Percentiles rank a stretch among this genome's conserved stretches.
Evolutionary conservation across 2,797 vertebrate genomes (phyloP).

Genomic region (Furcifer pardalis): DNA sequence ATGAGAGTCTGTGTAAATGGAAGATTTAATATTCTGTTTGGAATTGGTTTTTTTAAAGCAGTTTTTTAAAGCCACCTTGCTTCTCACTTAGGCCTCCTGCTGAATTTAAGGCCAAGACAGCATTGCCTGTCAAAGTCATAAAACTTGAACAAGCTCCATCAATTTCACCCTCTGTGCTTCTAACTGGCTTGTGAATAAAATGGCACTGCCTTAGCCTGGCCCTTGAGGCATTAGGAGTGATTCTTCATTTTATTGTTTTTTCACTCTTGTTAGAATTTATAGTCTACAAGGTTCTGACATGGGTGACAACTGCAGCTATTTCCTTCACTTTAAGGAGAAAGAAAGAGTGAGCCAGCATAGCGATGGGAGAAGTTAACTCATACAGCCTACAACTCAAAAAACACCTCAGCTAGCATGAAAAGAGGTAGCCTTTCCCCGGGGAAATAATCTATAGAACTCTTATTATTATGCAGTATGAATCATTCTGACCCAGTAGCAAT

Average conservation of each 20-base stretch:
- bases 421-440: too few species aligned
- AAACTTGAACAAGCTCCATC: conserved; percentile 5
- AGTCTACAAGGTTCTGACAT: conserved; percentile 8
- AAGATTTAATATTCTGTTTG: not conserved
- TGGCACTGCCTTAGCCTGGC: conserved; percentile 7
- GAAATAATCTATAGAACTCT: too few species aligned
- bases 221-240: conserved; percentile 8
- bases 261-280: not conserved
- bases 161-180: conserved; percentile 2
- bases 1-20: not conserved
- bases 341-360: not conserved
- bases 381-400: too few species aligned
- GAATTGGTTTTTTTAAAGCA: not conserved
- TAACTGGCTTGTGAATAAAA: conserved; percentile 21
- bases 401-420: too few species aligned
- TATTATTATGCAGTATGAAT: too few species aligned
- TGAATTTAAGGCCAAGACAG: not conserved
- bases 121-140: conserved; percentile 7
- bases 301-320: not conserved
- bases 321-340: not conserved
- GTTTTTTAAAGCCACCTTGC: not conserved
- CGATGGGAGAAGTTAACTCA: too few species aligned
- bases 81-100: not conserved
- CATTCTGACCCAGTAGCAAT: too few species aligned
- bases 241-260: conserved; percentile 17